Base-by-base conservation (phyloP, 2,113 vertebrate genomes). In the Poecilia latipinna region DNA sequence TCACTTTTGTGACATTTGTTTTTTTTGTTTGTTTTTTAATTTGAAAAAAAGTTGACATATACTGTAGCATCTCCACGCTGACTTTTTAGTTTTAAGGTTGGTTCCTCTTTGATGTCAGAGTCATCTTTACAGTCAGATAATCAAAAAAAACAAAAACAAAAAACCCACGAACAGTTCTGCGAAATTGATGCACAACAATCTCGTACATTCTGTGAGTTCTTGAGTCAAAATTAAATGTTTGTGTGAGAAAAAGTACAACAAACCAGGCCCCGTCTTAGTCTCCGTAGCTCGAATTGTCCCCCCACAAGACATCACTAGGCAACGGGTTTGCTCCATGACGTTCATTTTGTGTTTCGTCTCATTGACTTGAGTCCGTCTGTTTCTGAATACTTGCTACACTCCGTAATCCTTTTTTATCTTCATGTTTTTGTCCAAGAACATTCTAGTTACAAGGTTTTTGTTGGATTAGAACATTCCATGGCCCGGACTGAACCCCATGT, bases 401-500 rank as follows among this genome's bases (percentile, higher is more conserved):
- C 35, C 48, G 4, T 74, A 60, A 79, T 77, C 82, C 67, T 80
- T 78, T 78, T 57, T 48, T 61, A 74, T 78, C 69, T 72, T 60
- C 76, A 76, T 60, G 80, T 95, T 96, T 95, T 57, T 96, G 97
- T 96, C 96, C 94, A 33, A 96, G 95, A 98, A 98, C 98, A 98
- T 99, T 96, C 97, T 96, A 95, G 96, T 96, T 94, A 97, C 97
- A 92, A 96, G 96, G 89, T 98, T 82, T 85, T 71, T 86, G 83
- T 81, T 85, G 79, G 79, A 86, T 92, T 89, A 93, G 92, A 93
- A 93, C 93, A 93, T 99, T 85, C 97, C 97, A 86, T 97, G 97
- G 83, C 97, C 98, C 92, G 98, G 97, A 94, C 97, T 96, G 92
- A 99, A 99, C 78, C 96, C 97, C 97, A 99, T 97, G 94, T 97